Base-by-base conservation (phyloP, 2,888 invertebrate genomes). In the Creontiades dilutus region DNA sequence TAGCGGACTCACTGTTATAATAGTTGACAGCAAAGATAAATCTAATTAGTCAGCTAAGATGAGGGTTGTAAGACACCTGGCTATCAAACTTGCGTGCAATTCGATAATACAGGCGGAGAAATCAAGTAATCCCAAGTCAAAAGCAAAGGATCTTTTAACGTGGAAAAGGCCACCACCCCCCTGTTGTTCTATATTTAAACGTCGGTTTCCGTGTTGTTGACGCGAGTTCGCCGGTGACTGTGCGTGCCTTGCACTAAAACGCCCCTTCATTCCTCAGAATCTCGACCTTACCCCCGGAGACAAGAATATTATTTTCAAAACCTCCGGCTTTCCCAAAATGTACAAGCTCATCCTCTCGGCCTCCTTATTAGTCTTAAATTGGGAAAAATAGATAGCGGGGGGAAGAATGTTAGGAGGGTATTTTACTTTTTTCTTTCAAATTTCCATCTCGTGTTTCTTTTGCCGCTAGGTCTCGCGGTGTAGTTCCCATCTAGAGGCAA, bases 191-290 rank as follows among this genome's bases (percentile, higher is more conserved):
- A 78, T 37, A 78, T 78, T 78, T 78, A 78, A 78, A 37, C 78
- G 37, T 46, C 46, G 16, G 78, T 78, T 78, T 78, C 46, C 78
- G 78, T 78, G 78, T 78, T 78, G 78, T 46, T n/a, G 46, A 47
- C 37, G 78, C n/a, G 46, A 19, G 46, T 3, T 78, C 46, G 76
- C 5, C 57, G 68, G 68, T 78, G 78, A 46, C 78, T 37, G 28
- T 78, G 78, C 78, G 78, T 78, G 78, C 78, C 78, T 78, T 78
- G 78, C 78, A 78, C 78, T 78, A 46, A 47, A 46, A 78, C 37
- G 5, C 47, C 47, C 13, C 11, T 2, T 57, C 76, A 14, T 47
- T 47, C 46, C 78, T 75, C 78, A 75, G 37, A 37, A 28, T 19
- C 28, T n/a, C 11, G 46, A 78, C 37, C 78, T 78, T 37, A 16